A percentile compares a stretch with the other conserved stretches of the same genome.
Evolutionary conservation across 2,888 invertebrate genomes (phyloP).

Genomic region (Disparrhopalites patrizii): DNA sequence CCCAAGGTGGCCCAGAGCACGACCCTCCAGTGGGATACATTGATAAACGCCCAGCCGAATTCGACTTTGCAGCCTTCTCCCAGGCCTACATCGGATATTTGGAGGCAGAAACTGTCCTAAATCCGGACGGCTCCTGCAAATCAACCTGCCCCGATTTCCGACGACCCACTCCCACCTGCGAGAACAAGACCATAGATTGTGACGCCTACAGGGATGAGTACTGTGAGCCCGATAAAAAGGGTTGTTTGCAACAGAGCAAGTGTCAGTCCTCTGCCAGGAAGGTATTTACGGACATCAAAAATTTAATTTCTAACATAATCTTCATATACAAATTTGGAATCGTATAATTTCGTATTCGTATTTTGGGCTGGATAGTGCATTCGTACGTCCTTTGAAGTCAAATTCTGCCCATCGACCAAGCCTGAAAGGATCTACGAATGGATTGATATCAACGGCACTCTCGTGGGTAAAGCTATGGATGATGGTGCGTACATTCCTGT

Average conservation of each 20-base stretch:
- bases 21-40: constrained; percentile 16
- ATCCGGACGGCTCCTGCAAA: constrained; percentile 30
- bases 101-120: constrained; percentile 27
- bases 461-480: constrained; percentile 11
- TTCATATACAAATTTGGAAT: background rate
- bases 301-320: background rate
- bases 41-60: constrained; percentile 11
- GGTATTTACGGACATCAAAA: constrained; percentile 1
- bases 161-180: constrained; percentile 22
- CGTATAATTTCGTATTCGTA: background rate
- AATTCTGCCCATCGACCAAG: constrained; percentile 22
- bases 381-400: constrained; percentile 18
- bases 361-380: constrained; percentile 18
- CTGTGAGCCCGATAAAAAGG: constrained; percentile 8
- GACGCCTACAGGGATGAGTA: constrained; percentile 3
- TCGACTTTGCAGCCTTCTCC: constrained; percentile 6
- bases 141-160: constrained; percentile 29
- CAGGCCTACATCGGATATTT: constrained; percentile 23
- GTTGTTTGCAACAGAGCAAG: constrained; percentile 20
- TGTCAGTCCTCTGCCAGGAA: constrained; percentile 15
- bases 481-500: constrained; percentile 11
- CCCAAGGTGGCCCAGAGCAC: constrained; percentile 17
- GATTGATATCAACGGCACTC: constrained; percentile 26
- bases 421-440: constrained; percentile 25
- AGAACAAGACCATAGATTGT: constrained; percentile 26